Base-by-base conservation (phyloP, 2,888 invertebrate genomes). In the Cerastis rubricosa region DNA sequence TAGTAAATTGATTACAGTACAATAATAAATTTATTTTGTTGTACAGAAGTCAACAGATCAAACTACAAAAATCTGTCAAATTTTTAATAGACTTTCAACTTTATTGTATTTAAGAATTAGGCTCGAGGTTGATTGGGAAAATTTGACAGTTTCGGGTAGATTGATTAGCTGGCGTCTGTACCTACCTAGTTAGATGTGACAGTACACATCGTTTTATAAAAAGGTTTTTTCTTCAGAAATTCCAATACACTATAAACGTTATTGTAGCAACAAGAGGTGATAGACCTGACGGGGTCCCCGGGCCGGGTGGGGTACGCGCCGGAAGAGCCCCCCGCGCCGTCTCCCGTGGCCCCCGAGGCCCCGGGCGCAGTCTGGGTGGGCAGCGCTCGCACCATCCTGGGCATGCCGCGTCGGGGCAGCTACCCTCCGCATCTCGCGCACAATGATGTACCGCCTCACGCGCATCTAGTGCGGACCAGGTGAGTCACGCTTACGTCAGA, bases 261-360 rank as follows among this genome's bases (percentile, higher is more conserved):
- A 59, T 59, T 59, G 22, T 22, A 89, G 29, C 90, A 95, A 93
- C 93, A 94, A 29, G 94, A 93, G 66, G 94, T 96, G 43, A 96
- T 96, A 78, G 96, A 96, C 85, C 85, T 96, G 74, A 96, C 96
- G 7, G 93, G 91, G 47, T 91, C 95, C 4, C 92, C 92, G 64
- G 88, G 90, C 7, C 88, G 85, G 12, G 70, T 72, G 11, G 81
- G 76, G 2, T 76, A 61, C 59, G 68, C 80, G 22, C 76, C 86
- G 49, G 83, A 74, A 11, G 87, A 80, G 69, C 59, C 81, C 35
- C 43, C 47, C 2, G 19, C 67, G 19, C 84, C 47, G 51, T 49
- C 81, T 19, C 64, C 67, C 17, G 79, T 49, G 9, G 51, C 67
- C 14, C 47, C 57, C 14, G 54, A 25, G 64, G n/a, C 59, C 4